A percentile compares a stretch with the other conserved stretches of the same genome.
Evolutionary conservation across 2,888 invertebrate genomes (phyloP).

Genomic region (Leptinotarsa peninsularis): DNA sequence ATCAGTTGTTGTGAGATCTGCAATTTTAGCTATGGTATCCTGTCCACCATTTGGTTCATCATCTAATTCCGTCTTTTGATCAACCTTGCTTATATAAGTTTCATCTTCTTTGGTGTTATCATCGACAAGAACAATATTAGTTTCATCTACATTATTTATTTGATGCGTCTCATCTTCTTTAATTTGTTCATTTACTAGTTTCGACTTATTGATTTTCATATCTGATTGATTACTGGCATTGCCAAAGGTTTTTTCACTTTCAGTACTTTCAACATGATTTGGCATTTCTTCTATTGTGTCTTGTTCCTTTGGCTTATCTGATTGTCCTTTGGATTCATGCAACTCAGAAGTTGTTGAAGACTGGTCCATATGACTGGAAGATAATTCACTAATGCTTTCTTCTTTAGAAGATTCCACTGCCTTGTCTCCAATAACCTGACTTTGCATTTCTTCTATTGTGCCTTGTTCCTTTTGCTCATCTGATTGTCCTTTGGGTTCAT

Average conservation of each 20-base stretch:
- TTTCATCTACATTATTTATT: background rate
- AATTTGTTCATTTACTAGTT: background rate
- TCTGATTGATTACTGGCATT: too few species aligned
- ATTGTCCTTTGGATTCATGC: background rate
- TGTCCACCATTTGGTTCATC: background rate
- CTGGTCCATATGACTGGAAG: background rate
- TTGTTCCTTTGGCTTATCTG: background rate
- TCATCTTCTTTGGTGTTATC: constrained; percentile 1
- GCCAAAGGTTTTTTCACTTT: background rate
- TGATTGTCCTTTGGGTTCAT: background rate
- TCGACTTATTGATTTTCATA: too few species aligned
- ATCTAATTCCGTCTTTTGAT: background rate
- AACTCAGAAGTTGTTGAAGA: background rate
- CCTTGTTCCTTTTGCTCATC: constrained; percentile 1
- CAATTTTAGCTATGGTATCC: background rate
- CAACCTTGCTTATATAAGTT: background rate
- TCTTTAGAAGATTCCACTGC: background rate
- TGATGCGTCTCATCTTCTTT: constrained; percentile 10
- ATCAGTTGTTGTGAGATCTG: background rate
- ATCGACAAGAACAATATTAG: background rate
- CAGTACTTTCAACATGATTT: background rate
- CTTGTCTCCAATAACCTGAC: background rate
- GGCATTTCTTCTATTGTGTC: background rate
- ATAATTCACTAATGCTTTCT: background rate
- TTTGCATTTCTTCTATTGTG: background rate